Conservation (phyloP, 2,888 invertebrate species). For the Tenthredo notha region DNA sequence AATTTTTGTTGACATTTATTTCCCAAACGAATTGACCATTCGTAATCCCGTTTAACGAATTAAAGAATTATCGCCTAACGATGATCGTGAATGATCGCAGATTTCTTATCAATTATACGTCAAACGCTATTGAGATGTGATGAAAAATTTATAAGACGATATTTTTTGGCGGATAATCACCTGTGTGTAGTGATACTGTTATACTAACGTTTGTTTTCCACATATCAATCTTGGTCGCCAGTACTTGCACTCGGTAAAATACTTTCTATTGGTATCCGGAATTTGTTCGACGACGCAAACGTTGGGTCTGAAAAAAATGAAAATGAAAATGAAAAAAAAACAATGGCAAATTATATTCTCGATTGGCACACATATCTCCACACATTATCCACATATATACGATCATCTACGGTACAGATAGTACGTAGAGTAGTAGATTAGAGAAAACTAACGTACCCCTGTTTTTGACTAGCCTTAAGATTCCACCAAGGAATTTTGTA, state of each 20-base stretch:
- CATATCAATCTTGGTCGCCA: constrained; percentile 76
- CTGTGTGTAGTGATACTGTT: constrained; percentile 58
- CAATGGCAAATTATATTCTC: neutral
- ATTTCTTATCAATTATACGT: too few relatives aligned
- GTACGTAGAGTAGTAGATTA: too few relatives aligned
- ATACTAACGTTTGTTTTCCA: constrained; percentile 75
- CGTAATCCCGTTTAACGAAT: too few relatives aligned
- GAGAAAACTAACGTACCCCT: constrained; percentile 69
- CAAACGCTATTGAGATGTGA: too few relatives aligned
- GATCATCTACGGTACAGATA: too few relatives aligned
- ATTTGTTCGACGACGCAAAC: constrained; percentile 78
- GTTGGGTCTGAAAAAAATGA: constrained; percentile 72
- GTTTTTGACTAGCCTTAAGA: constrained; percentile 74
- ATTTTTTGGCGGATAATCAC: neutral
- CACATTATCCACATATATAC: too few relatives aligned
- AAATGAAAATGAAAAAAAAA: too few relatives aligned
- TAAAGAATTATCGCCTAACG: neutral
- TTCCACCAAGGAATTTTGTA: constrained; percentile 74
- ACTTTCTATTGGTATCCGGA: constrained; percentile 72
- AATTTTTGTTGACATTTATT: neutral
- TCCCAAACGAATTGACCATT: neutral
- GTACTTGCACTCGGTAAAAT: constrained; percentile 78
- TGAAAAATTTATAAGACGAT: neutral
- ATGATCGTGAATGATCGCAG: neutral
- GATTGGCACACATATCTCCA: too few relatives aligned